phyloP scores from a whole-genome alignment of 2,113 vertebrate species.

The Athene cunicularia region DNA sequence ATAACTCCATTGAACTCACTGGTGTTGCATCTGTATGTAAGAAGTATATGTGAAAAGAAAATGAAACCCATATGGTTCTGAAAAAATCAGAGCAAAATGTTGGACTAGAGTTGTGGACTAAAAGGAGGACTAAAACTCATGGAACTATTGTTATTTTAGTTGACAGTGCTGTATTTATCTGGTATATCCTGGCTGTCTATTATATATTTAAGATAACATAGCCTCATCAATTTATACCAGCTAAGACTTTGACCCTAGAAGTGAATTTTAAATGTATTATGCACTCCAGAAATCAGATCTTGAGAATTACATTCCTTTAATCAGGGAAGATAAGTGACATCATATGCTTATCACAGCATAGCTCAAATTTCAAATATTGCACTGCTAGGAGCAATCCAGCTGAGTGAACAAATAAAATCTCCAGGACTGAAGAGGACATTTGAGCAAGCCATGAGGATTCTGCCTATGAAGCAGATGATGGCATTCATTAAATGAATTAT shows the following conservation, averaged over 20 bases:
- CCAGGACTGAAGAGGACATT: not conserved
- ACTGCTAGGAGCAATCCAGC: not conserved
- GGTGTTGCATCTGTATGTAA: not conserved
- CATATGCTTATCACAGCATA: not conserved
- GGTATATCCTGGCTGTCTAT: not conserved
- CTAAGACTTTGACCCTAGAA: not conserved
- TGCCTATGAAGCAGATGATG: not conserved
- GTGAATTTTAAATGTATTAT: not conserved
- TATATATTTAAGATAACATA: conserved; percentile 26
- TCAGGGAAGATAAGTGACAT: conserved; percentile 21
- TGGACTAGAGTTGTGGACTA: not conserved
- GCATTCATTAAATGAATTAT: not conserved
- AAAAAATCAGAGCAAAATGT: conserved; percentile 13
- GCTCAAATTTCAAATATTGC: not conserved
- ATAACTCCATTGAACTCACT: conserved; percentile 18
- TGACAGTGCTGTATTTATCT: not conserved
- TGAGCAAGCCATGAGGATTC: not conserved
- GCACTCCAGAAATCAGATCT: not conserved
- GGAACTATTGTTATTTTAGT: conserved; percentile 14
- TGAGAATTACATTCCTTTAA: conserved; percentile 27
- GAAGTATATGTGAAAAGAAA: conserved; percentile 35
- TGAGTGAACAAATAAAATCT: not conserved
- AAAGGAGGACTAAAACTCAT: not conserved
- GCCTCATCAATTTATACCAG: not conserved
- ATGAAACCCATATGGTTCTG: conserved; percentile 48